Evolutionary conservation across 2,888 invertebrate species (phyloP), one percentile per base, ranked within the genome.

Genomic region (Oscheius onirici): DNA sequence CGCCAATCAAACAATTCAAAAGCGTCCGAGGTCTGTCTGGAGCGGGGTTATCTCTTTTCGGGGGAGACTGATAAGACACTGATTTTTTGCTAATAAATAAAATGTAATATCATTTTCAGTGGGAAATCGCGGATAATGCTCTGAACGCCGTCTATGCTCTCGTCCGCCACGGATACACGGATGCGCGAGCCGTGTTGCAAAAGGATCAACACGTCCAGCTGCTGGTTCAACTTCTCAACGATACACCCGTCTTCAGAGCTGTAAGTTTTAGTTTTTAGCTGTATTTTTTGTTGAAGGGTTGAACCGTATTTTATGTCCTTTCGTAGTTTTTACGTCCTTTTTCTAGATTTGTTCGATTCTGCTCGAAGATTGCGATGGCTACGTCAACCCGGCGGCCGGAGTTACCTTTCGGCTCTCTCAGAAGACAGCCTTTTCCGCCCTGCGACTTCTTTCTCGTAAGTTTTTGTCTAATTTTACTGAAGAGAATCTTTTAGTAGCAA

Each of bases 221-320:
- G n/a, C 71, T 86, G 1, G 71, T 74, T 2, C 83, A 86, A 52
- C 73, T 83, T 26, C 71, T 86, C 46, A 86, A 84, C 74, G 85
- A 86, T 57, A 79, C 84, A 1, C 82, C 80, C 10, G 73, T 84
- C 40, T 79, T 70, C 20, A 54, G 76, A 73, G 65, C 76, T 46
- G 80, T 82, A 20, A 67, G 76, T 57, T 34, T 26, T 52, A 66
- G 15, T 54, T 6, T 26, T 34, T 0, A 6, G 34, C 8, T 34
- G 3, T 0, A 3, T 34, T 34, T 34, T 34, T 6, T 8, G 3
- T 34, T 34, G 0, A 34, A 34, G 34, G 8, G 3, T 34, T 34
- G 34, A 0, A 6, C 5, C 0, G 34, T 6, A 34, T 34, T 6
- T 6, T 34, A 8, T 6, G 34, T 34, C n/a, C n/a, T n/a, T n/a